Conservation (phyloP, 2,888 invertebrate genomes). For the Druceiella hillmani region DNA sequence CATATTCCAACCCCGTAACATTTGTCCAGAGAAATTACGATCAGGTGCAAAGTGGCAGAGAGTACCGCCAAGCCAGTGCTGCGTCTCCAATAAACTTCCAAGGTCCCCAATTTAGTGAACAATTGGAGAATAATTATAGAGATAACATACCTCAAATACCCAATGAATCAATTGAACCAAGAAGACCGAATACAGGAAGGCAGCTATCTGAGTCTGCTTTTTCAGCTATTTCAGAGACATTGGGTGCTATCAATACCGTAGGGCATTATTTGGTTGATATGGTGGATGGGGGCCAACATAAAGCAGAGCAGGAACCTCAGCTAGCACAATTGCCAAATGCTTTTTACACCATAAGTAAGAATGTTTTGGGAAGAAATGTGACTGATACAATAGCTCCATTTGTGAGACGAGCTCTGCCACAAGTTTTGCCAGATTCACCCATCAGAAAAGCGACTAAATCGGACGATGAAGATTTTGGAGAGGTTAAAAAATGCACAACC, state of each 20-base stretch:
- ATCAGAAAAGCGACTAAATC: slow-evolving; percentile 42
- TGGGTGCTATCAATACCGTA: slow-evolving; percentile 80
- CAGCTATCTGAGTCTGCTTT: slow-evolving; percentile 57
- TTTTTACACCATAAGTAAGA: slow-evolving; percentile 74
- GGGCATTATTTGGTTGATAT: slow-evolving; percentile 82
- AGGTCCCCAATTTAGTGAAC: no score
- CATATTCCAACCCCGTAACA: no score
- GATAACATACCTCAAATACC: no score
- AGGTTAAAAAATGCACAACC: slow-evolving; percentile 66
- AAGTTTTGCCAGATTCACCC: slow-evolving; percentile 41
- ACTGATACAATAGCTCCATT: slow-evolving; percentile 77
- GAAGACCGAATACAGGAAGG: slow-evolving; percentile 42
- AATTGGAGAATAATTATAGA: no score
- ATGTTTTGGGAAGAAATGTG: slow-evolving; percentile 67
- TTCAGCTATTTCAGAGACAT: slow-evolving; percentile 56
- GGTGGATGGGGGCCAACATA: slow-evolving; percentile 50
- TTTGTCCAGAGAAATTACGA: no score
- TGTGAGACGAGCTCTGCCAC: slow-evolving; percentile 46
- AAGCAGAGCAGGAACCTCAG: slow-evolving; percentile 38
- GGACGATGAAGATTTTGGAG: slow-evolving; percentile 40
- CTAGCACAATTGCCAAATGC: slow-evolving; percentile 59
- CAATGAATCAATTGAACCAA: no score
- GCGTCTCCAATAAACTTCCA: no score
- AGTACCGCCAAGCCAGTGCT: no score
- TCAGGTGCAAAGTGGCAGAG: no score